Conservation (phyloP, 2,797 vertebrate genomes). For the Clamator glandarius region DNA sequence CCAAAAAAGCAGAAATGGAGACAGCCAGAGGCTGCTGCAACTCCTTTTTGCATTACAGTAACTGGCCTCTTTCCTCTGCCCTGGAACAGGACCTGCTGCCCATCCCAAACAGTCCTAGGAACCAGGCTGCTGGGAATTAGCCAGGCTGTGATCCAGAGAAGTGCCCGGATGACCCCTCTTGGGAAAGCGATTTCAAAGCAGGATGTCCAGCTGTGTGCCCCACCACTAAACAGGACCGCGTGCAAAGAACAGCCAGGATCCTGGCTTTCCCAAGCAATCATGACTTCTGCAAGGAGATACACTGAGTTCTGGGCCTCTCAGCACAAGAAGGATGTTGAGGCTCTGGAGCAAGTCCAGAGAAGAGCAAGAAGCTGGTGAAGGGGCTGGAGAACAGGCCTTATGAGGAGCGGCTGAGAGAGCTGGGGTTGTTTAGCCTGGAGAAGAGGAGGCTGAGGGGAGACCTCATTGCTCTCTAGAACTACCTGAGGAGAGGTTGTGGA, state of each 20-base stretch:
- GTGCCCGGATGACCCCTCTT: not conserved
- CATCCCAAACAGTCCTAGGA: accelerated
- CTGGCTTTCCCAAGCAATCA: not conserved
- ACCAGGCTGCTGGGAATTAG: not conserved
- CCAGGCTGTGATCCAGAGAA: not conserved
- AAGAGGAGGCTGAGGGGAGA: too few species aligned
- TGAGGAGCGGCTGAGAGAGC: too few species aligned
- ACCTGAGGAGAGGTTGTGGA: too few species aligned
- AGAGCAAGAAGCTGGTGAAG: too few species aligned
- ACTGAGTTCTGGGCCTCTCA: accelerated
- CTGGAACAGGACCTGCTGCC: not conserved
- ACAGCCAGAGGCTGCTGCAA: not conserved
- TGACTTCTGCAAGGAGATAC: not conserved
- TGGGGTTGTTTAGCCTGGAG: too few species aligned
- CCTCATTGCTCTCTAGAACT: too few species aligned
- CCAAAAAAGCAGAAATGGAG: not conserved
- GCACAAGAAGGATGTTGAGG: too few species aligned
- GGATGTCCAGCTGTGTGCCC: not conserved
- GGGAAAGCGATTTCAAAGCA: not conserved
- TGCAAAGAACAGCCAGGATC: accelerated
- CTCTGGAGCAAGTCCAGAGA: too few species aligned
- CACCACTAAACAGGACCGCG: not conserved
- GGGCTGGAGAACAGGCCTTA: too few species aligned
- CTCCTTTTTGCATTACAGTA: not conserved
- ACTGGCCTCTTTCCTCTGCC: not conserved